Evolutionary conservation across 2,888 invertebrate genomes (phyloP).

Genomic region (Poecilus cupreus): DNA sequence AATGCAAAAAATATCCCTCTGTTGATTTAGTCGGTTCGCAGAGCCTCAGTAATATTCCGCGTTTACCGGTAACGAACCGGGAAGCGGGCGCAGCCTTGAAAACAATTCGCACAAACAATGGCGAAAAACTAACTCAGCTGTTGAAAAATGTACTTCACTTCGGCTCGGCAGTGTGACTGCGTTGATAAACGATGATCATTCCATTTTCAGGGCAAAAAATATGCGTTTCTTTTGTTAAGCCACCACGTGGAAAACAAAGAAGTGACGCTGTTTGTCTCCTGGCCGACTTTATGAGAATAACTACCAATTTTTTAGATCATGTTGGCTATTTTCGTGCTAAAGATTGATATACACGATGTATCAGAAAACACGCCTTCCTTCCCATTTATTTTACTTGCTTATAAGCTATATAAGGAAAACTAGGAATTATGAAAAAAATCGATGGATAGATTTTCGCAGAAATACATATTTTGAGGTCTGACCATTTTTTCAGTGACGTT

Average conservation of each 20-base stretch:
- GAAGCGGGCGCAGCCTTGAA: not conserved
- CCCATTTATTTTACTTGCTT: too few relatives aligned
- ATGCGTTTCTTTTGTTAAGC: slow-evolving; percentile 27
- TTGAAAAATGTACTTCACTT: slow-evolving; percentile 47
- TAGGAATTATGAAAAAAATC: too few relatives aligned
- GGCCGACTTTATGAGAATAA: slow-evolving; percentile 17
- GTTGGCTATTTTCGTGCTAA: too few relatives aligned
- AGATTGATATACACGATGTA: too few relatives aligned
- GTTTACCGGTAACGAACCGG: slow-evolving; percentile 36
- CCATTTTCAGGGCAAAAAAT: slow-evolving; percentile 27
- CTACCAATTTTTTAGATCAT: too few relatives aligned
- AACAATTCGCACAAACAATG: slow-evolving; percentile 38
- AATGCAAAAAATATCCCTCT: slow-evolving; percentile 3
- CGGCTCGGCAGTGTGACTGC: not conserved
- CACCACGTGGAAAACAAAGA: not conserved
- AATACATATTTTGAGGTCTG: too few relatives aligned
- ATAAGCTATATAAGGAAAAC: too few relatives aligned
- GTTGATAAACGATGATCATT: slow-evolving; percentile 52
- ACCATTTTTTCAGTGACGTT: too few relatives aligned
- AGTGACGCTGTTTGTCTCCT: not conserved
- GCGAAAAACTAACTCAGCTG: slow-evolving; percentile 30
- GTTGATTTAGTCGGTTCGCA: slow-evolving; percentile 13
- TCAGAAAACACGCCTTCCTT: too few relatives aligned
- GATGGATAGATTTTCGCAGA: too few relatives aligned
- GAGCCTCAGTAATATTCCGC: not conserved